Evolutionary conservation across 2,113 vertebrate genomes (phyloP).

Genomic region (Pelodiscus sinensis): DNA sequence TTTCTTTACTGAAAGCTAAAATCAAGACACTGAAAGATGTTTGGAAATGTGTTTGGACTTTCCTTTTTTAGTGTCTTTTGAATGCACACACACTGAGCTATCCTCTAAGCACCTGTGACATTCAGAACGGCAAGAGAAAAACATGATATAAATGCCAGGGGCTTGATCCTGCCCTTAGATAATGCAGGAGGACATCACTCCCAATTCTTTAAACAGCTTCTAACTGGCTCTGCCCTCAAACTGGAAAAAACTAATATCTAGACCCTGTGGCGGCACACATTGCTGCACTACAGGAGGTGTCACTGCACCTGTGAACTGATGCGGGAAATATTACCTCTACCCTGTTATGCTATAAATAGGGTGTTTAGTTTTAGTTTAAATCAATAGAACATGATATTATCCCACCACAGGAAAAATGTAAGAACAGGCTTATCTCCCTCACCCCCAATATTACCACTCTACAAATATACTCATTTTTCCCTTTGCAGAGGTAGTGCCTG

Average conservation of each 20-base stretch:
- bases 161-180: constrained; percentile 9
- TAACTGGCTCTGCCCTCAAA: neutral
- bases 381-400: neutral
- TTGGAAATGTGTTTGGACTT: neutral
- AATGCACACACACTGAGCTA: neutral
- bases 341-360: constrained; percentile 5
- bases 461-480: neutral
- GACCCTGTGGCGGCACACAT: neutral
- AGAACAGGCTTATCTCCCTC: neutral
- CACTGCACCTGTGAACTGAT: neutral
- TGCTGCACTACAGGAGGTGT: neutral
- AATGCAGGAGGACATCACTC: neutral
- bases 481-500: neutral
- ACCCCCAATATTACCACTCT: neutral
- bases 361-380: neutral
- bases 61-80: neutral
- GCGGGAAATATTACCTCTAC: constrained; percentile 12
- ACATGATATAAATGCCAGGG: constrained; percentile 25
- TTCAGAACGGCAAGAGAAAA: constrained; percentile 15
- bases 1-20: neutral
- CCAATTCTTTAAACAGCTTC: constrained; percentile 2
- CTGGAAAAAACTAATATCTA: neutral
- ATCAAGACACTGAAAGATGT: neutral
- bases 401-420: neutral
- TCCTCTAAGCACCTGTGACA: neutral